These are phyloP conservation scores for Cosmopolites sordidus DNA, from an alignment of 2,888 invertebrate species.

Conservation along the genomic window DNA sequence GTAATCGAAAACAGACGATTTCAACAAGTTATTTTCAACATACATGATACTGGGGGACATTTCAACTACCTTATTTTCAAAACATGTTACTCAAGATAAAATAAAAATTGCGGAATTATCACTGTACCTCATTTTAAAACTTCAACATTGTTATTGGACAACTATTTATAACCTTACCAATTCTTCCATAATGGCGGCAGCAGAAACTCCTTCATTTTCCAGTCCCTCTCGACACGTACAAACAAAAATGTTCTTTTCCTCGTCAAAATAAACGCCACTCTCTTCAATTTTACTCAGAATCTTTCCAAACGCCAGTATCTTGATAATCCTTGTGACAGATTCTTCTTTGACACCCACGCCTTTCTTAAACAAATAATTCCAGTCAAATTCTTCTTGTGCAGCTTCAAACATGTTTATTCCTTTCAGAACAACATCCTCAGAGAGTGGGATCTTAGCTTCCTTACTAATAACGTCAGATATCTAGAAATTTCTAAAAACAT, in stretches of 20 bases:
- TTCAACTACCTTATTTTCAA: no score
- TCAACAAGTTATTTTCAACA: no score
- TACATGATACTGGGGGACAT: no score
- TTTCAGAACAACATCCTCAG: conserved; percentile 71
- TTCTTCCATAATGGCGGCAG: conserved; percentile 33
- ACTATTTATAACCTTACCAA: conserved; percentile 34
- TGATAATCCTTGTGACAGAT: conserved; percentile 68
- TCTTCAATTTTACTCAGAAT: conserved; percentile 61
- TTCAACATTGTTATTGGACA: no score
- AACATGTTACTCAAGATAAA: no score
- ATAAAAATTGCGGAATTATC: no score
- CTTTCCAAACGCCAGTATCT: conserved; percentile 76
- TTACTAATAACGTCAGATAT: conserved; percentile 48
- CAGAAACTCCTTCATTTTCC: conserved; percentile 28
- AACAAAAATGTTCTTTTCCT: conserved; percentile 42
- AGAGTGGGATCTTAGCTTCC: conserved; percentile 62
- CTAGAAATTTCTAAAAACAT: conserved; percentile 4
- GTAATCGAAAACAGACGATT: no score
- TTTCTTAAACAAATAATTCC: conserved; percentile 58
- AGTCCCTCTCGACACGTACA: conserved; percentile 29
- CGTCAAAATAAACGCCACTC: conserved; percentile 64
- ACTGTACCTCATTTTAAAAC: no score
- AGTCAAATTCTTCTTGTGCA: conserved; percentile 53
- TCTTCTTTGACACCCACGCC: conserved; percentile 62
- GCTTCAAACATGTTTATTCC: conserved; percentile 56